Evolutionary conservation across 2,113 vertebrate species (phyloP).

Genomic region (Isurus oxyrinchus): DNA sequence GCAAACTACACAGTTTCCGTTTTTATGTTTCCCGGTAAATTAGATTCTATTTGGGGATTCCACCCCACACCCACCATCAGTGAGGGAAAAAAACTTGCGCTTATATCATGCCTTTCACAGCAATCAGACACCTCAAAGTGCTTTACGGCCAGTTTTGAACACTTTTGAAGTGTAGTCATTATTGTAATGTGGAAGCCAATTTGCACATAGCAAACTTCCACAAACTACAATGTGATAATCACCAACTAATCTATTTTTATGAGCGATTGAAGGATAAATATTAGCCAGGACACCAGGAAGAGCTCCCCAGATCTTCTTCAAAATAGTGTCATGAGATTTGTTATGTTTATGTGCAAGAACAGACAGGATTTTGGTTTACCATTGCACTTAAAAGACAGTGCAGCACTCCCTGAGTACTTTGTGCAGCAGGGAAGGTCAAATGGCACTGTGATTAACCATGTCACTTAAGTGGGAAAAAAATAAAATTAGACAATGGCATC

Average conservation of each 20-base stretch:
- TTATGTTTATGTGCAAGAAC: background rate
- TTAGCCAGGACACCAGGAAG: background rate
- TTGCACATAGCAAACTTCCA: background rate
- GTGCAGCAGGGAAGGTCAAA: too few species aligned
- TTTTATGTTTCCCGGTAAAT: background rate
- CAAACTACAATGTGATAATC: background rate
- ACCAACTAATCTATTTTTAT: background rate
- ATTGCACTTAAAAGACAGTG: too few species aligned
- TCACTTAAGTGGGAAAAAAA: background rate
- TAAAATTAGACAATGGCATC: background rate
- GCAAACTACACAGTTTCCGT: background rate
- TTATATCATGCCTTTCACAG: background rate
- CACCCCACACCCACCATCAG: background rate
- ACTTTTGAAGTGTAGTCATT: background rate
- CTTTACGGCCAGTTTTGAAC: background rate
- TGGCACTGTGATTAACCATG: background rate
- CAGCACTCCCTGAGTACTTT: too few species aligned
- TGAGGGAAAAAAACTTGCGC: background rate
- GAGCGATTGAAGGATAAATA: too few species aligned
- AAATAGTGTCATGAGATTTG: background rate
- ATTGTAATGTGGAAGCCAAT: background rate
- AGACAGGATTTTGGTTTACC: too few species aligned
- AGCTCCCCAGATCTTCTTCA: background rate
- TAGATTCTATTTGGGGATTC: background rate
- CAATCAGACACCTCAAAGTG: background rate